A percentile compares a stretch with the other conserved stretches of the same genome.
Evolutionary conservation across 1,140 invertebrate genomes (phyloP).

Genomic region (Aplysia californica): DNA sequence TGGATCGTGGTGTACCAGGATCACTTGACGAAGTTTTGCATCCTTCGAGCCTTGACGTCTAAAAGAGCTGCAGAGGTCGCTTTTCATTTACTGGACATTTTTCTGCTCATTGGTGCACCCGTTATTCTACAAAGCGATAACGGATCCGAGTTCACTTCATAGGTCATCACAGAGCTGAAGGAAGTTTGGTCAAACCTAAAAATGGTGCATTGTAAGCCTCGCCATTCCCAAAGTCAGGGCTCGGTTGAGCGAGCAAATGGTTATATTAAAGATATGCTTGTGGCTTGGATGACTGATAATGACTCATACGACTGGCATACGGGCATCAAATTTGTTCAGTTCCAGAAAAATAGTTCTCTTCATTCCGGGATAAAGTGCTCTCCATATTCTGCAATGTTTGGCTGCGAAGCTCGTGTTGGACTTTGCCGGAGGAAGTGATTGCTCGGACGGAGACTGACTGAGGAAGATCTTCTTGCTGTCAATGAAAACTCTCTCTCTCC

Average conservation of each 20-base stretch:
- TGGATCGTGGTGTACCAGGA: no score
- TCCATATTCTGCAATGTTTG: slow-evolving; percentile 17
- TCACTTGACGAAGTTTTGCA: no score
- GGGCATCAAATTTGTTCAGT: slow-evolving; percentile 37
- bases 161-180: slow-evolving; percentile 37
- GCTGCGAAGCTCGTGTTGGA: slow-evolving; percentile 28
- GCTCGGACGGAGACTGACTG: not conserved
- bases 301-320: slow-evolving; percentile 36
- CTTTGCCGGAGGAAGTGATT: slow-evolving; percentile 26
- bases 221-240: slow-evolving; percentile 47
- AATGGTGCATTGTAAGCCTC: no score
- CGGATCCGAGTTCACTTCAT: slow-evolving; percentile 42
- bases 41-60: no score
- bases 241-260: slow-evolving; percentile 40
- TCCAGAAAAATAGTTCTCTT: slow-evolving; percentile 17
- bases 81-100: no score
- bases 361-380: not conserved
- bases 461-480: no score
- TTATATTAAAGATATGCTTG: slow-evolving; percentile 46
- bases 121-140: slow-evolving; percentile 44
- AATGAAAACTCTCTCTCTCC: no score
- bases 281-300: slow-evolving; percentile 40
- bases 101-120: slow-evolving; percentile 41
- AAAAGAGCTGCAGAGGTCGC: no score
- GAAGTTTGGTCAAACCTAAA: slow-evolving; percentile 31